Evolutionary conservation across 2,888 invertebrate species (phyloP), one percentile per base, ranked within the genome.

Genomic region (Cheilosia vernalis): DNA sequence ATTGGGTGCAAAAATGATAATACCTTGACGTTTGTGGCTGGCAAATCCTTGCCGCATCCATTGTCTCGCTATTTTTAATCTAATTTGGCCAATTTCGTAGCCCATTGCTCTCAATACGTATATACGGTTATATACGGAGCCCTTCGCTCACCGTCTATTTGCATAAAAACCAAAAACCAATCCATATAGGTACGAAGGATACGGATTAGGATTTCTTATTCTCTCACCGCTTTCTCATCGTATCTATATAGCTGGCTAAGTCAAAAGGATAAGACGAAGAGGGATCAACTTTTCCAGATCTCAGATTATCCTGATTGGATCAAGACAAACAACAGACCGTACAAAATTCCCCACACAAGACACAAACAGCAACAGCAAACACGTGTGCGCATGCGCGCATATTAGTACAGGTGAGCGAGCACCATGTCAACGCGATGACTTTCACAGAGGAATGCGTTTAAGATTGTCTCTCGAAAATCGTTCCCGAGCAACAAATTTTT

Each of bases 241-340:
- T 15, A 24, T 21, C 17, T 21, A 0, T 30, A 17, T 27, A 79
- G 58, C 67, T 67, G 58, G 69, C 84, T 85, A 85, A 85, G 84
- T 85, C 84, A 85, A 85, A 85, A 76, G 76, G 80, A 84, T 84
- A 80, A 80, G 61, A 83, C 76, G 64, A 70, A 78, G 61, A 80
- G 80, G 80, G 85, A 85, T 85, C 80, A 81, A 85, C 63, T 72
- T 79, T 79, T 73, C 51, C 9, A 58, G 61, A 80, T 85, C 85
- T 81, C 70, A 85, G 85, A 85, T 85, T 81, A 85, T 85, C 85
- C 85, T 85, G 76, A 85, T 85, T 85, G 85, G 76, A 85, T 85
- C 85, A 85, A 81, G 64, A n/a, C 56, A 69, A 79, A 79, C 77
- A 82, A 60, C 60, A 58, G 10, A 33, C 33, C 24, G 15, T 21